A percentile compares a stretch with the other conserved stretches of the same genome.
Evolutionary conservation across 2,888 invertebrate genomes (phyloP).

Genomic region (Machimus rusticus): DNA sequence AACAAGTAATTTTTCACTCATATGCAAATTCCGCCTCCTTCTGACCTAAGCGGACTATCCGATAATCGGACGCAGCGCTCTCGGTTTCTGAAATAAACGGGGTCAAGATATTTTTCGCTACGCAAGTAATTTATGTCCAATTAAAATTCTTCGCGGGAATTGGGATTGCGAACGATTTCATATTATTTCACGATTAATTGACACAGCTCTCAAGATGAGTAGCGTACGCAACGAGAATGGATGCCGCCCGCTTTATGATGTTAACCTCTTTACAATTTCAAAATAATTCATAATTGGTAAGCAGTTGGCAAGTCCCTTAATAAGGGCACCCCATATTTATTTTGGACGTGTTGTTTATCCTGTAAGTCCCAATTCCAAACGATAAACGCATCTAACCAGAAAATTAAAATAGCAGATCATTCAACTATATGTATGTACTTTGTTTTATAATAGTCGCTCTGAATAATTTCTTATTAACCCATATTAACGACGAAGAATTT

Average conservation of each 20-base stretch:
- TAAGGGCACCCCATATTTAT: not conserved
- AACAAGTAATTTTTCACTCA: not conserved
- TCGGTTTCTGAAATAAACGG: not conserved
- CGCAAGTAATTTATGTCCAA: not conserved
- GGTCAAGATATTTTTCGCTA: not conserved
- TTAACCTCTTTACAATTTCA: not conserved
- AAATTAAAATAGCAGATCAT: not conserved
- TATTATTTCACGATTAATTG: not conserved
- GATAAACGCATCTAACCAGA: not conserved
- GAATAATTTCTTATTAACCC: too few species aligned
- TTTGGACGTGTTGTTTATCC: not conserved
- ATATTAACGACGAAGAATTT: too few species aligned
- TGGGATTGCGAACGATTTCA: not conserved
- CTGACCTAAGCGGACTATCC: not conserved
- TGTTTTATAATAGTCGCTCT: too few species aligned
- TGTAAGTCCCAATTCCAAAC: not conserved
- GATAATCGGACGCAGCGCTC: not conserved
- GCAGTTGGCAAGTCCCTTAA: not conserved
- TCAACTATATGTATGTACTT: too few species aligned
- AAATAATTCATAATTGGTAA: not conserved
- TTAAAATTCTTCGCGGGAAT: not conserved
- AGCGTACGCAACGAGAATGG: not conserved
- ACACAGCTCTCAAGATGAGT: not conserved
- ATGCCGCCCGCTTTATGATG: not conserved
- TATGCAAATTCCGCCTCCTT: not conserved